Evolutionary conservation across 2,797 vertebrate genomes (phyloP), one percentile per base, ranked within the genome.

Genomic region (Heterohyrax brucei): DNA sequence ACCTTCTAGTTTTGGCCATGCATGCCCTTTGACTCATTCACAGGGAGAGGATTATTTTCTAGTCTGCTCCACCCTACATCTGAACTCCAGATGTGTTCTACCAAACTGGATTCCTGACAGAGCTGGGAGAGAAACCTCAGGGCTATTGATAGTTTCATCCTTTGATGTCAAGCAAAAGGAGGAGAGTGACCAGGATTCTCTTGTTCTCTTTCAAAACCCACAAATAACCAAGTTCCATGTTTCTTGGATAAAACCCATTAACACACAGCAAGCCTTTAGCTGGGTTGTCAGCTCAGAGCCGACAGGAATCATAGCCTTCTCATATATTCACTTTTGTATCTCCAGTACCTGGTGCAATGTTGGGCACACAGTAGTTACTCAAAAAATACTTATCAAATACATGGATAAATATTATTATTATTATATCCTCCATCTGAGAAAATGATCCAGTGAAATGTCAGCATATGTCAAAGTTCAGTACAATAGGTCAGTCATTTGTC

Each of bases 51-150:
- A 97, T 73, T 79, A 80, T 85, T 97, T 93, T 96, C 76, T 64
- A 30, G 56, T 82, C 22, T 56, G 53, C 62, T 91, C 87, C 3
- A 26, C 61, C 96, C 78, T 88, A 14, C 13, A 62, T 89, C 91
- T 97, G 80, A 95, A 87, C 56, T 95, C 81, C 77, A 97, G 84
- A 93, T n/a, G 61, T 92, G 59, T 93, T 82, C 94, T 79, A 92
- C 73, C 39, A 91, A 91, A 83, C 46, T 89, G 91, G 72, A 68
- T 70, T 91, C 85, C 33, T 24, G 66, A 70, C 85, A 96, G 88
- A 75, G 33, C 24, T 84, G 12, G 64, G 39, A 28, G 72, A 70
- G 77, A 53, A 77, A 33, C 62, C 12, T 75, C 82, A 13, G 14
- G 1, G 1, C n/a, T 21, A 62, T 50, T 50, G 22, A 92, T 62